Percentiles rank a stretch among this genome's conserved stretches.
phyloP scores from a whole-genome alignment of 2,797 vertebrate species.

The Notolabrus celidotus region DNA sequence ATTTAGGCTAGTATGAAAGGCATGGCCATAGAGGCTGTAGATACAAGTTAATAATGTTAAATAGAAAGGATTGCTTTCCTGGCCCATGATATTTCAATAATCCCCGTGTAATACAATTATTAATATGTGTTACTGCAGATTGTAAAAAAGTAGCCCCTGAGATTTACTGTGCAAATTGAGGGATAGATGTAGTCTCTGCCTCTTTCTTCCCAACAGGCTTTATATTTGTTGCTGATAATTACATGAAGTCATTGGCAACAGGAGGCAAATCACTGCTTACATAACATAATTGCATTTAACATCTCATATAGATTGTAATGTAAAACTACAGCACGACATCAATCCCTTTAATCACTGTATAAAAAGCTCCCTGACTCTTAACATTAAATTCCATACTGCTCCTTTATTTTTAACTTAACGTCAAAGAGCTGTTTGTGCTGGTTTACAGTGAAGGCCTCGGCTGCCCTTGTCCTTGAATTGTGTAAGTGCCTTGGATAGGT shows the following conservation, averaged over 20 bases:
- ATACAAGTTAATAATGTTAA: too few species aligned
- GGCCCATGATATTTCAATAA: too few species aligned
- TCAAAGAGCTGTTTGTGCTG: constrained; percentile 20
- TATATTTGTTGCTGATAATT: constrained; percentile 63
- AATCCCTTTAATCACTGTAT: neutral
- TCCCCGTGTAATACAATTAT: neutral
- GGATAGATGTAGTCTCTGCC: neutral
- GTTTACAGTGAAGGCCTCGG: constrained; percentile 64
- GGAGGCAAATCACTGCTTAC: constrained; percentile 57
- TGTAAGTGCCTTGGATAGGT: constrained; percentile 85
- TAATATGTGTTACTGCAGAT: neutral
- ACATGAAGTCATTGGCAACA: constrained; percentile 59
- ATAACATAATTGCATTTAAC: constrained; percentile 61
- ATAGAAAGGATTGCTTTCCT: too few species aligned
- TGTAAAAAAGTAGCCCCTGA: neutral
- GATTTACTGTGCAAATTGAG: constrained; percentile 9
- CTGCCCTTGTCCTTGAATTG: constrained; percentile 87
- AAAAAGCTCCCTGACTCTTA: neutral
- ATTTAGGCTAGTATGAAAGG: too few species aligned
- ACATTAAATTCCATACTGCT: neutral
- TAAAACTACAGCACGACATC: neutral
- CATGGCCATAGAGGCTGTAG: too few species aligned
- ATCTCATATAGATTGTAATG: constrained; percentile 22
- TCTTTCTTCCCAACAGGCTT: constrained; percentile 40
- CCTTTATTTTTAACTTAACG: neutral